Percentiles rank a stretch among this genome's conserved stretches.
Evolutionary conservation across 2,797 vertebrate genomes (phyloP).

Genomic region (Pipistrellus pygmaeus): DNA sequence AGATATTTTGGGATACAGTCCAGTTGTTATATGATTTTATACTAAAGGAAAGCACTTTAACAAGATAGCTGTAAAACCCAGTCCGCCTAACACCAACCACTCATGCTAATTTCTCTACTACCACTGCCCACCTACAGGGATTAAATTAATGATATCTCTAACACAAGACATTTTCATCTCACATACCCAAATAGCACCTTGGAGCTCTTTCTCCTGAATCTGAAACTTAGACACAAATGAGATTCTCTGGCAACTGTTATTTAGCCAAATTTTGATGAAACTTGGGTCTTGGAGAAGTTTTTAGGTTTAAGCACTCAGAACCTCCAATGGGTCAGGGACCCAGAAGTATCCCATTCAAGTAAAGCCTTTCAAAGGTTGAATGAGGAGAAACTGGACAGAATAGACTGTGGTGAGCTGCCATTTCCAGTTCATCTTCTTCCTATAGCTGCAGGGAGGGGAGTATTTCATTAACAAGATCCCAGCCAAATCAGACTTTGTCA

Average conservation of each 20-base stretch:
- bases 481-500: background rate
- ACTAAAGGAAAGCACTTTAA: constrained; percentile 34
- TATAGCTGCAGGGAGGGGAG: background rate
- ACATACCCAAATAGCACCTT: background rate
- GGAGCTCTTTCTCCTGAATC: constrained; percentile 11
- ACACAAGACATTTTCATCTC: background rate
- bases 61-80: constrained; percentile 2
- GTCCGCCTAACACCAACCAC: background rate
- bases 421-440: background rate
- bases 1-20: background rate
- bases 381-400: background rate
- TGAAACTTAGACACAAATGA: constrained; percentile 43
- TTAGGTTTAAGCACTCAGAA: background rate
- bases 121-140: background rate
- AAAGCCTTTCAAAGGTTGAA: background rate
- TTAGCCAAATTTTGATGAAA: background rate
- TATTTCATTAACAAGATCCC: constrained; percentile 36
- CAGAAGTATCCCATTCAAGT: background rate
- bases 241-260: background rate
- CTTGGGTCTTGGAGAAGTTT: background rate
- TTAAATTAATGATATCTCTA: background rate
- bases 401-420: background rate
- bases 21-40: background rate
- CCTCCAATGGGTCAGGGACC: background rate
- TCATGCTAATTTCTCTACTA: constrained; percentile 61